Percentiles rank a stretch among this genome's conserved stretches.
Conservation (phyloP, 2,888 invertebrate genomes). For the Thereva nobilitata region DNA sequence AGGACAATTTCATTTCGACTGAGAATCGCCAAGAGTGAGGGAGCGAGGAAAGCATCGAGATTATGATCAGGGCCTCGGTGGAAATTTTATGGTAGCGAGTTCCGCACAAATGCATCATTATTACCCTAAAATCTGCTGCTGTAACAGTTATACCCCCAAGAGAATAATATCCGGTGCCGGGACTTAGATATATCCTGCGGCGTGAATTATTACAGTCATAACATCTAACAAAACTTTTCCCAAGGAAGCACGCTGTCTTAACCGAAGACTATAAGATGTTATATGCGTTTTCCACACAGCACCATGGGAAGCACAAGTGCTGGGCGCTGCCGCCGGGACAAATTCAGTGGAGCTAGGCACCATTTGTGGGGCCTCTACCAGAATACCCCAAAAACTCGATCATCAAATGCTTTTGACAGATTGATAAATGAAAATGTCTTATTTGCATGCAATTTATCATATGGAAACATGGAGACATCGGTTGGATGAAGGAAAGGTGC, state of each 20-base stretch:
- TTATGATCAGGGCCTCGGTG: too few relatives aligned
- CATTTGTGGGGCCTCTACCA: conserved; percentile 14
- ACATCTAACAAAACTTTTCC: conserved; percentile 1
- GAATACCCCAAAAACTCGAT: conserved; percentile 15
- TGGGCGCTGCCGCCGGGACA: conserved; percentile 2
- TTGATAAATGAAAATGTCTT: conserved; percentile 40
- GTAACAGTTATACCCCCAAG: too few relatives aligned
- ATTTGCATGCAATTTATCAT: conserved; percentile 41
- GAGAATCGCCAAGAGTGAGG: too few relatives aligned
- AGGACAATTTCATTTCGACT: too few relatives aligned
- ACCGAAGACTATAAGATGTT: background rate
- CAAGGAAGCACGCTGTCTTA: conserved; percentile 2
- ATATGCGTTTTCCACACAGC: background rate
- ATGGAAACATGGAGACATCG: conserved; percentile 21
- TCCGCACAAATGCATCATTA: too few relatives aligned
- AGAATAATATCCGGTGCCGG: too few relatives aligned
- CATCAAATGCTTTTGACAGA: conserved; percentile 38
- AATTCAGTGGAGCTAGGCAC: conserved; percentile 23
- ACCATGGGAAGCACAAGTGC: background rate
- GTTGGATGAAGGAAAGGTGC: background rate
- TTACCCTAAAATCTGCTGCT: too few relatives aligned
- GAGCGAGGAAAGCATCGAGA: too few relatives aligned
- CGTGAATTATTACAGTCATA: conserved; percentile 18
- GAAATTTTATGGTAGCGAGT: too few relatives aligned
- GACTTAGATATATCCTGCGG: background rate